Evolutionary conservation across 2,113 vertebrate species (phyloP).

Genomic region (Hemiprocne comata): DNA sequence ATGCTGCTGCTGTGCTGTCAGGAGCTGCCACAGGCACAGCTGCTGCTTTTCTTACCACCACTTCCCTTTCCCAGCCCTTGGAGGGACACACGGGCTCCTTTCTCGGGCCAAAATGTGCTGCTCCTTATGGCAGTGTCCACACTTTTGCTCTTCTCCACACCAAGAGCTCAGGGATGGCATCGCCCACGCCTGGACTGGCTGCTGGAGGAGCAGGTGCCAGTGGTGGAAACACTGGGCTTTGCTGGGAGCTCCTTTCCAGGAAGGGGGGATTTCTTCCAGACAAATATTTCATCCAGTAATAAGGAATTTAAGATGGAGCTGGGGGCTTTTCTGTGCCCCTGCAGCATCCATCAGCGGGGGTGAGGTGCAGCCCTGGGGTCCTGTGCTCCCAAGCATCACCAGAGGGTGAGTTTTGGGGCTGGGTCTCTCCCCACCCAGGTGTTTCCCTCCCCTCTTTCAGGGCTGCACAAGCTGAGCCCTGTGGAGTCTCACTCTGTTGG

Average conservation of each 20-base stretch:
- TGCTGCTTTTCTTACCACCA: background rate
- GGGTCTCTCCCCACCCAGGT: background rate
- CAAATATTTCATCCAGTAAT: background rate
- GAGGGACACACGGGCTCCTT: background rate
- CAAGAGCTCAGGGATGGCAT: background rate
- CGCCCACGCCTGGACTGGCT: rapidly evolving
- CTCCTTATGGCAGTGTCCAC: rapidly evolving
- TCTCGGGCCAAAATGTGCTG: background rate
- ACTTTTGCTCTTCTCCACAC: background rate
- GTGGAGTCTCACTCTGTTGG: rapidly evolving
- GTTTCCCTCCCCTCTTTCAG: background rate
- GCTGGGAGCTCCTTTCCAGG: background rate
- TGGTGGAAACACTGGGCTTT: rapidly evolving
- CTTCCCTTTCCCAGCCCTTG: background rate
- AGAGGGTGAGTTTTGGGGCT: background rate
- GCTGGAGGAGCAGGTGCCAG: background rate
- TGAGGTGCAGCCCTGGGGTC: no score
- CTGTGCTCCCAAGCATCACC: background rate
- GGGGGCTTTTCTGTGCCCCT: background rate
- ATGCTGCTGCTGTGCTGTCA: background rate
- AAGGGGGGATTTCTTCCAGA: background rate
- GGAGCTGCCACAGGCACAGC: background rate
- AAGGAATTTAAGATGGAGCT: background rate
- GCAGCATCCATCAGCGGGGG: background rate
- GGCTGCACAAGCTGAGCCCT: background rate